These are phyloP conservation scores for Oncorhynchus nerka DNA, from an alignment of 2,113 vertebrate genomes.

Conservation along the genomic window DNA sequence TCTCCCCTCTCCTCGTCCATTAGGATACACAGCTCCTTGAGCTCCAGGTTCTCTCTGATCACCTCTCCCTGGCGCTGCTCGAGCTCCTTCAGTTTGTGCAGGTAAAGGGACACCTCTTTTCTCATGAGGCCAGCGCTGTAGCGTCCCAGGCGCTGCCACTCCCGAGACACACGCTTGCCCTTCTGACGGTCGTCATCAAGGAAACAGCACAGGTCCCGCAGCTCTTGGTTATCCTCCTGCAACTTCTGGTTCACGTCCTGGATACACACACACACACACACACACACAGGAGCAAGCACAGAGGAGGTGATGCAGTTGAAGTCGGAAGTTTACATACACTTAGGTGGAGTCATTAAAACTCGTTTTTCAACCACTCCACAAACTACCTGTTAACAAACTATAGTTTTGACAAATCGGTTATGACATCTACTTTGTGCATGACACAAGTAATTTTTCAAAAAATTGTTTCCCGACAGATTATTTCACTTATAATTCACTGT, in stretches of 20 bases:
- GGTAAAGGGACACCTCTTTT: constrained; percentile 90
- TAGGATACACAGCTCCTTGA: constrained; percentile 92
- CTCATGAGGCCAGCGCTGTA: constrained; percentile 91
- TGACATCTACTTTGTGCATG: too few species aligned
- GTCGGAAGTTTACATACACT: too few species aligned
- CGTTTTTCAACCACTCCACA: too few species aligned
- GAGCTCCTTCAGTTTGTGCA: constrained; percentile 92
- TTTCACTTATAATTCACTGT: too few species aligned
- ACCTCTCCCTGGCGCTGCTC: constrained; percentile 90
- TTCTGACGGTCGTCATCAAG: constrained; percentile 97
- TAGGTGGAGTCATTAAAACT: too few species aligned
- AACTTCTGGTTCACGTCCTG: constrained; percentile 98
- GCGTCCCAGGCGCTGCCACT: constrained; percentile 94
- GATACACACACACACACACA: constrained; percentile 9
- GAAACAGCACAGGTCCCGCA: constrained; percentile 95
- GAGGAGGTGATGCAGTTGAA: not conserved
- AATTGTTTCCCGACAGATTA: too few species aligned
- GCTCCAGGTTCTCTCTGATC: constrained; percentile 90
- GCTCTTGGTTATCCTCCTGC: constrained; percentile 96
- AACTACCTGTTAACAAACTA: too few species aligned
- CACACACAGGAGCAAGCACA: not conserved
- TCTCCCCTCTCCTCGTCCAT: constrained; percentile 85
- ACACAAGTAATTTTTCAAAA: too few species aligned
- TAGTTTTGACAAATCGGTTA: too few species aligned
- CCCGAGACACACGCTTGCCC: constrained; percentile 89